Conservation (phyloP, 2,113 vertebrate species). For the Microtus oregoni region DNA sequence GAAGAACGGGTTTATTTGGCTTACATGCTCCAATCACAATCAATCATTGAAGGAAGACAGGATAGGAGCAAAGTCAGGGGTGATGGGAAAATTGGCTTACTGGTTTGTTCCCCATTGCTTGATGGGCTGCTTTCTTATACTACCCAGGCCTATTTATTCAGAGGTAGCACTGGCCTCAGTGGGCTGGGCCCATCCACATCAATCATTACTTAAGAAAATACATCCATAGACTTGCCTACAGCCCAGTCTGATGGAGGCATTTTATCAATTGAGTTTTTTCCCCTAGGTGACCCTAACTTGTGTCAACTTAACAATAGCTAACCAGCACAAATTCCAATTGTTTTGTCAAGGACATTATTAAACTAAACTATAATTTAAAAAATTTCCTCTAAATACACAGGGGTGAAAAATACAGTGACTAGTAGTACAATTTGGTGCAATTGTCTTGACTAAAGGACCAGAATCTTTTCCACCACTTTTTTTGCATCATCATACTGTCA, state of each 20-base stretch:
- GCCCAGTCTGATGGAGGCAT: not conserved
- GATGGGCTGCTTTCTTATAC: not conserved
- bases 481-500: not conserved
- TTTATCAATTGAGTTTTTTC: not conserved
- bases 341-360: constrained; percentile 36
- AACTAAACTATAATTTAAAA: constrained; percentile 15
- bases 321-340: not conserved
- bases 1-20: not conserved
- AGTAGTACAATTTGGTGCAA: not conserved
- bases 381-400: not conserved
- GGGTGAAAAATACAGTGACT: not conserved
- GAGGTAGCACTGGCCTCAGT: not conserved
- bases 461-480: not conserved
- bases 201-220: not conserved
- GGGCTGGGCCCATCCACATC: not conserved
- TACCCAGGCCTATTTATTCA: not conserved
- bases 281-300: not conserved
- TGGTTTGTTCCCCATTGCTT: not conserved
- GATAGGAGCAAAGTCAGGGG: not conserved
- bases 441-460: not conserved
- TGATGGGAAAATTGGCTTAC: not conserved
- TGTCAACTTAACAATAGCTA: not conserved
- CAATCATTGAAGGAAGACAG: not conserved
- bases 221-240: not conserved
- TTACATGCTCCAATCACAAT: not conserved